A percentile compares a stretch with the other conserved stretches of the same genome.
Evolutionary conservation across 1,140 invertebrate genomes (phyloP).

Genomic region (Listronotus oregonensis): DNA sequence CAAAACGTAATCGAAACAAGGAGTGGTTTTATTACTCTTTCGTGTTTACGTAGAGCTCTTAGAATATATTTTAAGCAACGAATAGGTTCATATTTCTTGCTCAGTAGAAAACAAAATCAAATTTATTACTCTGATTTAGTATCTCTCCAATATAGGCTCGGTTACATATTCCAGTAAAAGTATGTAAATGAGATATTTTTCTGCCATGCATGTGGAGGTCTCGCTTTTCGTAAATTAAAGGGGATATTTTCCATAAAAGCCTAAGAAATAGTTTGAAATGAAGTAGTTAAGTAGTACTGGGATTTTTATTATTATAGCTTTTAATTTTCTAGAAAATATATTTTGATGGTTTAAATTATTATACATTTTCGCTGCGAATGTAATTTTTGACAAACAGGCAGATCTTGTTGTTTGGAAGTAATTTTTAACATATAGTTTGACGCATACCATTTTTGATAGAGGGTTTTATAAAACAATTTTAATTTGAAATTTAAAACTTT

Average conservation of each 20-base stretch:
- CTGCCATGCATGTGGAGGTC: constrained; percentile 18
- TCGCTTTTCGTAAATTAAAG: constrained; percentile 4
- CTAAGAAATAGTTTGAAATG: no score
- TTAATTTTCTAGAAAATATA: no score
- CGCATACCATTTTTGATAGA: no score
- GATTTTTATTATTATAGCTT: no score
- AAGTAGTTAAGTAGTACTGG: no score
- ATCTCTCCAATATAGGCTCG: constrained; percentile 30
- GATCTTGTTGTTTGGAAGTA: no score
- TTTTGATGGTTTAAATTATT: no score
- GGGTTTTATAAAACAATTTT: no score
- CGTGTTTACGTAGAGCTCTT: constrained; percentile 20
- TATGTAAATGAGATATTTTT: constrained; percentile 33
- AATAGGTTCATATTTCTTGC: constrained; percentile 35
- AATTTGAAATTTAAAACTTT: no score
- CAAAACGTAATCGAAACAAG: constrained; percentile 24
- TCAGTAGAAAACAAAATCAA: constrained; percentile 25
- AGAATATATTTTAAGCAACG: constrained; percentile 17
- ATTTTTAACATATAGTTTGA: no score
- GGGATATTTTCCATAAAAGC: neutral
- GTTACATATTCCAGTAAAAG: constrained; percentile 33
- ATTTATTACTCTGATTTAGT: constrained; percentile 35
- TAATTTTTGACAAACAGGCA: no score
- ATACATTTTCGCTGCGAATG: no score
- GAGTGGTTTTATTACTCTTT: constrained; percentile 31